phyloP scores from a whole-genome alignment of 2,797 vertebrate species.

The Ptychadena robeensis region DNA sequence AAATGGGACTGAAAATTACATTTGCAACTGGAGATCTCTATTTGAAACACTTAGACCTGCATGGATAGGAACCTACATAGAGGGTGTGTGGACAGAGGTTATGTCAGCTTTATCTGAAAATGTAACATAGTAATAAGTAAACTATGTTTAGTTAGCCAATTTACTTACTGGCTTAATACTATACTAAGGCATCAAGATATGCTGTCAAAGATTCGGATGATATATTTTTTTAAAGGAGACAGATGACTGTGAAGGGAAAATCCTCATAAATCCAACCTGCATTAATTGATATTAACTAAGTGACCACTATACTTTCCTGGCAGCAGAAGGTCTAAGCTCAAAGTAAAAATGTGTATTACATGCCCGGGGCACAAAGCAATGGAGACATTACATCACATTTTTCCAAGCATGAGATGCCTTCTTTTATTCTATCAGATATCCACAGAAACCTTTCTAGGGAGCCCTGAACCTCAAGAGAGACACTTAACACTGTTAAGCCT shows the following conservation, averaged over 20 bases:
- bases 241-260: background rate
- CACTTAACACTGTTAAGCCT: conserved; percentile 53
- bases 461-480: conserved; percentile 43
- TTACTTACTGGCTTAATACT: background rate
- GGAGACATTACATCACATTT: conserved; percentile 59
- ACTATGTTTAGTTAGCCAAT: no score
- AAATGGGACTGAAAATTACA: no score
- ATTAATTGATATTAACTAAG: conserved; percentile 45
- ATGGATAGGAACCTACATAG: background rate
- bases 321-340: conserved; percentile 10
- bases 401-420: conserved; percentile 48
- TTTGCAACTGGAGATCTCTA: no score
- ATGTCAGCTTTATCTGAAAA: no score
- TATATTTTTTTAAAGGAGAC: background rate
- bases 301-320: conserved; percentile 43
- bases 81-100: background rate
- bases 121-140: no score
- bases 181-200: background rate
- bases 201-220: background rate
- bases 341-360: conserved; percentile 47
- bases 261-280: conserved; percentile 33
- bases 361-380: conserved; percentile 32
- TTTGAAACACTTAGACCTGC: no score
- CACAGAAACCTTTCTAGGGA: conserved; percentile 46
- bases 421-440: conserved; percentile 56